Conservation (phyloP, 2,113 vertebrate species). For the Thunnus maccoyii region DNA sequence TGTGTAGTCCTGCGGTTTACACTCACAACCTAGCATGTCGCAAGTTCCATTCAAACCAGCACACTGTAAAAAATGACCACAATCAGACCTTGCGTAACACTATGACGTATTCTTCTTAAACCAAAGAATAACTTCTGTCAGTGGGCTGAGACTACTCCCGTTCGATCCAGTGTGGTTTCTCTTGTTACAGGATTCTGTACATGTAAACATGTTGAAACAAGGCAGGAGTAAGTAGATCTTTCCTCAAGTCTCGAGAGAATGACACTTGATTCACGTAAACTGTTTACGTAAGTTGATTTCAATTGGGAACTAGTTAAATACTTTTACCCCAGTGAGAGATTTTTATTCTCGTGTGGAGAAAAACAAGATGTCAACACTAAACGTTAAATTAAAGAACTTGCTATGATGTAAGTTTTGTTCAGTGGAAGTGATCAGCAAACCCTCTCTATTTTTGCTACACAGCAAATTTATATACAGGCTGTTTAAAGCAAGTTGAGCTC, state of each 20-base stretch:
- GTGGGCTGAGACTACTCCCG: background rate
- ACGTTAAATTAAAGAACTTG: background rate
- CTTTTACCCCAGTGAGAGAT: background rate
- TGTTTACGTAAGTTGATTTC: constrained; percentile 31
- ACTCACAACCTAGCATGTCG: constrained; percentile 23
- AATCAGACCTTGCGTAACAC: background rate
- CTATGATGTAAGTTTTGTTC: background rate
- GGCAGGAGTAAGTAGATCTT: constrained; percentile 31
- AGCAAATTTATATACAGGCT: background rate
- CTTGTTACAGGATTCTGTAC: constrained; percentile 17
- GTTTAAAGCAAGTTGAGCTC: constrained; percentile 8
- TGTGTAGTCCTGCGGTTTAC: constrained; percentile 51
- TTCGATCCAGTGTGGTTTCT: constrained; percentile 27
- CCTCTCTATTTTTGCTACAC: background rate
- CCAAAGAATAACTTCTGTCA: constrained; percentile 9
- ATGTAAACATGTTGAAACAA: constrained; percentile 41
- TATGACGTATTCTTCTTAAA: background rate
- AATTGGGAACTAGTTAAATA: constrained; percentile 37
- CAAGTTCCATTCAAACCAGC: constrained; percentile 30
- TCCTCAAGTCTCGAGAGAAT: constrained; percentile 34
- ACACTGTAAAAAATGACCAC: constrained; percentile 38
- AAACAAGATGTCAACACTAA: constrained; percentile 21
- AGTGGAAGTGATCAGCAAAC: background rate
- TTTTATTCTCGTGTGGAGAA: constrained; percentile 9
- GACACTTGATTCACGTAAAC: constrained; percentile 39